A percentile compares a stretch with the other conserved stretches of the same genome.
Conservation (phyloP, 2,113 vertebrate species). For the Agapornis roseicollis region DNA sequence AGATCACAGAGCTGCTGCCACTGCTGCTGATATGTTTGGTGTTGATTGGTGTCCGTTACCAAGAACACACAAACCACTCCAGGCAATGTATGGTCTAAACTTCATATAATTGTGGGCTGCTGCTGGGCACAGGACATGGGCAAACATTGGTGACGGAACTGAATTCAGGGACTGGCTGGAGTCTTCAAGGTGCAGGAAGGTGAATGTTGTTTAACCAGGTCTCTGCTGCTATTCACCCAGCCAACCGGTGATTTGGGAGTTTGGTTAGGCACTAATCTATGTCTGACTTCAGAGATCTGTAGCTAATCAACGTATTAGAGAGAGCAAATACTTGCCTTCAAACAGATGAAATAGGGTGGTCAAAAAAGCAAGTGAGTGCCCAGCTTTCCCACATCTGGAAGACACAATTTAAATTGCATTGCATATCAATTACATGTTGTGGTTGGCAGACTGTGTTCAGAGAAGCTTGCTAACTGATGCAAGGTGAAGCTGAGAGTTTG, state of each 20-base stretch:
- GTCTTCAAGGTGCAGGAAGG: neutral
- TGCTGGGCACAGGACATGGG: neutral
- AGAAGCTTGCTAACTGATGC: neutral
- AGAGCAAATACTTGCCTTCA: neutral
- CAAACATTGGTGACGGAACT: rapidly evolving
- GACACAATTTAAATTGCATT: neutral
- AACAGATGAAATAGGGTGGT: neutral
- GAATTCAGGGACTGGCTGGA: neutral
- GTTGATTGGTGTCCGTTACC: neutral
- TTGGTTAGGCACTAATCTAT: neutral
- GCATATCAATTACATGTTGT: neutral
- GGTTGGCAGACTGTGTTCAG: neutral
- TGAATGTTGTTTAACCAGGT: neutral
- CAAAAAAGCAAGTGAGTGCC: neutral
- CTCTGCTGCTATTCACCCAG: neutral
- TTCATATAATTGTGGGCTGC: neutral
- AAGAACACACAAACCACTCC: neutral
- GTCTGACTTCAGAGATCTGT: neutral
- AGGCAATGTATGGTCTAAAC: neutral
- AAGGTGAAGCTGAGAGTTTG: neutral
- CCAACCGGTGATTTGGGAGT: neutral
- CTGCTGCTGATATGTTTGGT: neutral
- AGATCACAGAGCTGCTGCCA: neutral
- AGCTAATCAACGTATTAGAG: neutral
- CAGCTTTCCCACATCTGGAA: neutral